Evolutionary conservation across 2,797 vertebrate species (phyloP).

Genomic region (Karalla daura): DNA sequence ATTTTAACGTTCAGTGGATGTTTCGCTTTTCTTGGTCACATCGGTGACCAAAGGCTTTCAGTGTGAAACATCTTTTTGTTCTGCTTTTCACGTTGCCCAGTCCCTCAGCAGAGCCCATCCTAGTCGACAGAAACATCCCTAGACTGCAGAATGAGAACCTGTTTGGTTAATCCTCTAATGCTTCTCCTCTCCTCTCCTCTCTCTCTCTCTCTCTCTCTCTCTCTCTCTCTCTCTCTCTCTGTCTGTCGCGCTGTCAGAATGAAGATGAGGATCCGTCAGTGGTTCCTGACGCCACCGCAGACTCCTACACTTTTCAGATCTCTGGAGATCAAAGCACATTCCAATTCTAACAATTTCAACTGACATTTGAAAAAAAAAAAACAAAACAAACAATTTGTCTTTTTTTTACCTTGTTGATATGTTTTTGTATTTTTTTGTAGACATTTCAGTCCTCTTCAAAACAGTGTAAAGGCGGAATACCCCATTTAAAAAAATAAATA

Average conservation of each 20-base stretch:
- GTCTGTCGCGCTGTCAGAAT: constrained; percentile 80
- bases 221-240: constrained; percentile 6
- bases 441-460: constrained; percentile 62
- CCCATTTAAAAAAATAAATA: constrained; percentile 25
- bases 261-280: constrained; percentile 88
- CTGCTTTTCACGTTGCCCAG: not conserved
- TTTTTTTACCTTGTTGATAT: constrained; percentile 22
- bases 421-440: constrained; percentile 49
- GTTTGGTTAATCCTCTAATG: constrained; percentile 23
- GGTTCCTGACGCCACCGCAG: constrained; percentile 83
- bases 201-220: not conserved
- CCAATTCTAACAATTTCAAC: constrained; percentile 83
- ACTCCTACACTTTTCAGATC: constrained; percentile 87
- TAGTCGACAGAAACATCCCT: not conserved
- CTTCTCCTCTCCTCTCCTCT: not conserved
- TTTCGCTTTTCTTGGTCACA: not conserved
- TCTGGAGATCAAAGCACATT: constrained; percentile 86
- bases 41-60: not conserved
- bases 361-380: constrained; percentile 20
- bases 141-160: constrained; percentile 11
- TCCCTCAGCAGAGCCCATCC: not conserved
- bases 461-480: constrained; percentile 25
- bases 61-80: not conserved
- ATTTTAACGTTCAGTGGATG: not conserved
- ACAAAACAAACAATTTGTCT: no score